Conservation (phyloP, 2,797 vertebrate species). For the Platyrinchus mystaceus region DNA sequence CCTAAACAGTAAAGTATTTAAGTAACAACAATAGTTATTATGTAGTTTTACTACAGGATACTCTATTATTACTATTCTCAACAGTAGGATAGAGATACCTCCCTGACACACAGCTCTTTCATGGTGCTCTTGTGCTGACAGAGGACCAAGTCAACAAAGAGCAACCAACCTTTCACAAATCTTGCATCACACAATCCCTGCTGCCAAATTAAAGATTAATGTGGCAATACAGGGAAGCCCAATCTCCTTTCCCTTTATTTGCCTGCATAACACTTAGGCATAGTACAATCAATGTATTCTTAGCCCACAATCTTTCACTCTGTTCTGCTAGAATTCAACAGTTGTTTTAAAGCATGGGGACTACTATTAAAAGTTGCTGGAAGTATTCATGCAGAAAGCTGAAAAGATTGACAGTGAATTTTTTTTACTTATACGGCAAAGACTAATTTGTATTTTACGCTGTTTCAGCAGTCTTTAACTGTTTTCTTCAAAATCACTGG, state of each 20-base stretch:
- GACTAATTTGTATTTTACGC: slow-evolving; percentile 69
- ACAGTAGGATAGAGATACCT: not conserved
- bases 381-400: slow-evolving; percentile 50
- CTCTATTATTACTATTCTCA: not conserved
- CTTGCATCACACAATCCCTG: not conserved
- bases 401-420: slow-evolving; percentile 64
- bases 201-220: not conserved
- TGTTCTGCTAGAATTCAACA: slow-evolving; percentile 20
- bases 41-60: not conserved
- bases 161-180: not conserved
- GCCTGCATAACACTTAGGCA: not conserved
- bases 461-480: slow-evolving; percentile 69
- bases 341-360: slow-evolving; percentile 40
- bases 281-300: not conserved
- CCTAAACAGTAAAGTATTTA: not conserved
- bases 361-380: slow-evolving; percentile 42
- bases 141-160: not conserved
- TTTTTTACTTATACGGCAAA: slow-evolving; percentile 61
- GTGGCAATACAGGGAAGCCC: not conserved
- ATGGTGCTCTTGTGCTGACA: not conserved
- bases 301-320: not conserved
- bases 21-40: not conserved
- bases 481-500: slow-evolving; percentile 74
- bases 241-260: not conserved
- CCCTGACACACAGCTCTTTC: not conserved